Conservation (phyloP, 1,140 invertebrate genomes). For the Apis florea region DNA sequence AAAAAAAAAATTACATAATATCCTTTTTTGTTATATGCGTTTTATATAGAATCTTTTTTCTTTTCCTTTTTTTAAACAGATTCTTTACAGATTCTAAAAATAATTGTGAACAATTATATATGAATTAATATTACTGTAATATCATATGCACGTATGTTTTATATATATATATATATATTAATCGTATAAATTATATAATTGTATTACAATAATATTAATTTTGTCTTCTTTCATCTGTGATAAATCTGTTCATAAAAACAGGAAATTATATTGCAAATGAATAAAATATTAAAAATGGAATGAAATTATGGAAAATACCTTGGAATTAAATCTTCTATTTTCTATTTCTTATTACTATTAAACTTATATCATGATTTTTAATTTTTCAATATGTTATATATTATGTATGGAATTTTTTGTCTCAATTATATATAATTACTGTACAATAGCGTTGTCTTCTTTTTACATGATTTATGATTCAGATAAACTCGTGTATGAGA, state of each 20-base stretch:
- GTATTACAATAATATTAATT: conserved; percentile 24
- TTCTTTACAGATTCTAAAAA: not conserved
- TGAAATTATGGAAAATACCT: not conserved
- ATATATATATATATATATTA: conserved; percentile 9
- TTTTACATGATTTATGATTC: conserved; percentile 25
- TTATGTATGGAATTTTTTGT: not conserved
- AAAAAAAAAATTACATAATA: not conserved
- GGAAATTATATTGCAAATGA: not conserved
- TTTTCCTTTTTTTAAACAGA: not conserved
- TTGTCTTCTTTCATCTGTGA: not conserved
- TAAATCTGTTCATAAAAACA: not conserved
- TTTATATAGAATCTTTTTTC: not conserved
- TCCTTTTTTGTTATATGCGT: not conserved
- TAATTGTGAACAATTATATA: not conserved
- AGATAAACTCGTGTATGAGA: conserved; percentile 5
- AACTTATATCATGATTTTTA: not conserved
- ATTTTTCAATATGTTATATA: not conserved
- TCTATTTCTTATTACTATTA: not conserved
- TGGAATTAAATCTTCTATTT: not conserved
- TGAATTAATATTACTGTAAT: conserved; percentile 8
- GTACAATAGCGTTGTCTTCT: conserved; percentile 34
- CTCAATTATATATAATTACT: conserved; percentile 24
- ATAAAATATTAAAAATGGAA: not conserved
- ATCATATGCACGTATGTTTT: conserved; percentile 1
- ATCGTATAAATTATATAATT: not conserved